Percentiles rank a stretch among this genome's conserved stretches.
Evolutionary conservation across 2,888 invertebrate genomes (phyloP).

Genomic region (Neoscelio sp.): DNA sequence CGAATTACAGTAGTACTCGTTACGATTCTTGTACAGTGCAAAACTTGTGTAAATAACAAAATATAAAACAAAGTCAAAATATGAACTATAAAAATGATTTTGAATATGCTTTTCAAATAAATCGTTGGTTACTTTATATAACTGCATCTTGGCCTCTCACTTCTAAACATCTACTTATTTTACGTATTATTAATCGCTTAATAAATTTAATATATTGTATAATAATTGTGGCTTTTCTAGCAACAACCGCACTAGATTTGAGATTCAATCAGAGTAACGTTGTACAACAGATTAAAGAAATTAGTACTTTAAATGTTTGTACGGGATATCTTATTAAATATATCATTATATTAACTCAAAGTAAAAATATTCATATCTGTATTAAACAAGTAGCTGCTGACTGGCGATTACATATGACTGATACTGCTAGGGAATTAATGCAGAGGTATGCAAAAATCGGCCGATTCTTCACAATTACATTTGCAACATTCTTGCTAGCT

Average conservation of each 20-base stretch:
- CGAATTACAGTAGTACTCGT: too few species aligned
- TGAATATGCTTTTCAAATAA: constrained; percentile 26
- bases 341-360: constrained; percentile 13
- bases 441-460: constrained; percentile 36
- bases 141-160: constrained; percentile 38
- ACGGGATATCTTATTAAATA: constrained; percentile 34
- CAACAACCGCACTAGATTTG: background rate
- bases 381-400: constrained; percentile 36
- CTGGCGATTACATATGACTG: constrained; percentile 24
- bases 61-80: too few species aligned
- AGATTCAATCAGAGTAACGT: background rate
- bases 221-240: background rate
- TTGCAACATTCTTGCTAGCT: background rate
- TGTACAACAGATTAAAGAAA: constrained; percentile 8
- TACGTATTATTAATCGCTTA: background rate
- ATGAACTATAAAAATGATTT: constrained; percentile 13
- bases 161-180: background rate
- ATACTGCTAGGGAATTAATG: constrained; percentile 19
- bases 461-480: constrained; percentile 17
- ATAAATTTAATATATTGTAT: constrained; percentile 9
- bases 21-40: too few species aligned
- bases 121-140: constrained; percentile 26
- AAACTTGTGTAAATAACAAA: too few species aligned
- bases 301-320: constrained; percentile 19
- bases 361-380: constrained; percentile 3